These are phyloP conservation scores for Microcaecilia unicolor DNA, from an alignment of 2,797 vertebrate species.

Conservation along the genomic window DNA sequence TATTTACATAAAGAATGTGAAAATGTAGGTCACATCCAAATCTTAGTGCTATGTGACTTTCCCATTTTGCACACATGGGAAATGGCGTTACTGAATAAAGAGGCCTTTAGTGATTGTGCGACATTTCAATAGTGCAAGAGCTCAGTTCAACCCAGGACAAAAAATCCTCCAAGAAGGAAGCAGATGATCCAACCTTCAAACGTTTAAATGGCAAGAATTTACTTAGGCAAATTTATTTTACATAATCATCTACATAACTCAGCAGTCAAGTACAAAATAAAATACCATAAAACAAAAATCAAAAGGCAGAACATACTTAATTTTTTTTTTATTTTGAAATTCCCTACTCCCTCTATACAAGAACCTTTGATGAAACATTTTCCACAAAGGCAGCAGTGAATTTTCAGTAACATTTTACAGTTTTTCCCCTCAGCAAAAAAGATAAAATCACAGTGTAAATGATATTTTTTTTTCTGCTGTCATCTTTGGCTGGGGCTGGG, in stretches of 20 bases:
- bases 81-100: too few relatives aligned
- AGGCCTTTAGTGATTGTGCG: too few relatives aligned
- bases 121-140: too few relatives aligned
- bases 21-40: neutral
- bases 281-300: constrained; percentile 66
- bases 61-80: too few relatives aligned
- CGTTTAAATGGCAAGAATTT: too few relatives aligned
- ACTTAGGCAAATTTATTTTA: constrained; percentile 67
- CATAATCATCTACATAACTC: constrained; percentile 56
- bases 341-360: constrained; percentile 96
- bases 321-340: constrained; percentile 82
- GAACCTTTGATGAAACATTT: constrained; percentile 84
- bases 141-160: too few relatives aligned
- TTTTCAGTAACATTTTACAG: constrained; percentile 86
- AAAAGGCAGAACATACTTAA: constrained; percentile 68
- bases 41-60: too few relatives aligned
- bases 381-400: constrained; percentile 98
- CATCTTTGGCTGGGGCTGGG: constrained; percentile 95
- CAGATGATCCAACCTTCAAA: too few relatives aligned
- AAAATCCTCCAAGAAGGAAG: too few relatives aligned
- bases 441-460: constrained; percentile 97
- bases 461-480: constrained; percentile 95
- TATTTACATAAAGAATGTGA: neutral
- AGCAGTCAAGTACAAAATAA: constrained; percentile 71
- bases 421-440: constrained; percentile 77